These are phyloP conservation scores for Danio tinwini DNA, from an alignment of 2,797 vertebrate species.

Conservation along the genomic window DNA sequence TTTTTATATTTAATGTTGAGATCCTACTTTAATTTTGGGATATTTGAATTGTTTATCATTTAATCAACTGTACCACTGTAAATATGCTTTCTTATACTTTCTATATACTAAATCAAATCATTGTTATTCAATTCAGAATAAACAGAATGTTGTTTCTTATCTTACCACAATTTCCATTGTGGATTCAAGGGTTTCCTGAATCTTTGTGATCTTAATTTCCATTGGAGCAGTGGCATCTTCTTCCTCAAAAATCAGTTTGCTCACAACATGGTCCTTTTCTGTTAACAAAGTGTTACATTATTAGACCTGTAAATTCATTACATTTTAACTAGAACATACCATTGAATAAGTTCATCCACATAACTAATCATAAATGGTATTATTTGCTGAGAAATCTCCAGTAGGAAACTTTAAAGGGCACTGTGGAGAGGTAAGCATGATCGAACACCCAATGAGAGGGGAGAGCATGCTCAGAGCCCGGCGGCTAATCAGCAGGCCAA, in stretches of 20 bases:
- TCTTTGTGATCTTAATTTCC: slow-evolving; percentile 54
- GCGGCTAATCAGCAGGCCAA: no score
- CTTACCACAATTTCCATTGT: slow-evolving; percentile 61
- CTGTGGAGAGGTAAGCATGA: no score
- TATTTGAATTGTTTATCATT: not conserved
- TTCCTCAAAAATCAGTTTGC: slow-evolving; percentile 52
- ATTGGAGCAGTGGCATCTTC: slow-evolving; percentile 59
- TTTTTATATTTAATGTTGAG: not conserved
- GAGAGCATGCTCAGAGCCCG: no score
- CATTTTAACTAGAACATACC: not conserved
- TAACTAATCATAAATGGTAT: not conserved
- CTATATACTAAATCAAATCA: not conserved
- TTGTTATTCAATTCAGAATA: not conserved
- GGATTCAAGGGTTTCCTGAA: slow-evolving; percentile 62
- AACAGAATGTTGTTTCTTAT: no score
- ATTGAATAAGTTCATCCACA: no score
- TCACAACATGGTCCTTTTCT: slow-evolving; percentile 60
- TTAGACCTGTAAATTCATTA: not conserved
- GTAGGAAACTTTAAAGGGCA: not conserved
- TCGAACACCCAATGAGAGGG: no score
- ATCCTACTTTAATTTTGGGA: not conserved
- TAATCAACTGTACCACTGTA: no score
- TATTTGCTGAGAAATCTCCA: not conserved
- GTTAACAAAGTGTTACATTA: slow-evolving; percentile 38
- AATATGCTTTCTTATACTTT: no score